These are phyloP conservation scores for Crematogaster levior DNA, from an alignment of 2,888 invertebrate species.

Conservation along the genomic window DNA sequence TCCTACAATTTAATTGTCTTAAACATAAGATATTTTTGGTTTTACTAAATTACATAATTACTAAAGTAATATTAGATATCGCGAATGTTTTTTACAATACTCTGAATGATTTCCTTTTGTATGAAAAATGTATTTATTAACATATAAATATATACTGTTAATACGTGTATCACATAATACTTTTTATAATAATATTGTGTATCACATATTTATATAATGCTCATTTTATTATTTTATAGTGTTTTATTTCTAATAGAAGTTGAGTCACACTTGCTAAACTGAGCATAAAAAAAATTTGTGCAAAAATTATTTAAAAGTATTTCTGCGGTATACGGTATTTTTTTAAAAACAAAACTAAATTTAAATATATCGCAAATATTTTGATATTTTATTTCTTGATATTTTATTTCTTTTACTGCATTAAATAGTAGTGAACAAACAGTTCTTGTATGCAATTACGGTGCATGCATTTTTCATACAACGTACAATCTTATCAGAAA, in stretches of 20 bases:
- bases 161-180: not conserved
- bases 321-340: not conserved
- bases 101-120: not conserved
- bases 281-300: not conserved
- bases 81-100: not conserved
- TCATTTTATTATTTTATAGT: not conserved
- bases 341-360: not conserved
- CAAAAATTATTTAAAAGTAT: not conserved
- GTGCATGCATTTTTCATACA: not conserved
- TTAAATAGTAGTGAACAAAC: not conserved
- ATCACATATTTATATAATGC: too few relatives aligned
- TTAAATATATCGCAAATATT: not conserved
- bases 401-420: not conserved
- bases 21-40: not conserved
- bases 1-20: not conserved
- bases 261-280: not conserved
- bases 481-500: slow-evolving; percentile 26
- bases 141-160: not conserved
- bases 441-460: not conserved
- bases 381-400: not conserved
- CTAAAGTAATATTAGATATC: not conserved
- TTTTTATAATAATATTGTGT: too few relatives aligned
- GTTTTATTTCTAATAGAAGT: not conserved
- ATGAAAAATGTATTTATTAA: not conserved
- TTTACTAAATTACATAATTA: too few relatives aligned